Percentiles rank a stretch among this genome's conserved stretches.
phyloP scores from a whole-genome alignment of 2,113 vertebrate species.

The Corvus moneduloides region DNA sequence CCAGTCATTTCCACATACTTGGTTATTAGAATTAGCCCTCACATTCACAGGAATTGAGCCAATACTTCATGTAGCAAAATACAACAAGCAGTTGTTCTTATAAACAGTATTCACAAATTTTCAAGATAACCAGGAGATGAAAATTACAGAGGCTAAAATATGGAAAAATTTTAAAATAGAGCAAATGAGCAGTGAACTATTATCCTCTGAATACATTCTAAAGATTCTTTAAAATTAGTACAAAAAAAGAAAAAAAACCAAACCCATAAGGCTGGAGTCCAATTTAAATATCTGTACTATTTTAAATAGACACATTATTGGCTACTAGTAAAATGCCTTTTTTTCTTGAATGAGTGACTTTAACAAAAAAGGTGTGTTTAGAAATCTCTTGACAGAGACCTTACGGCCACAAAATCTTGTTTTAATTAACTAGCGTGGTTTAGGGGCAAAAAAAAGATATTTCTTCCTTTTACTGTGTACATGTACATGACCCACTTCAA shows the following conservation, averaged over 20 bases:
- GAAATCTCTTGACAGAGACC: neutral
- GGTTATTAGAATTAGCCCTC: neutral
- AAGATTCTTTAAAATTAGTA: neutral
- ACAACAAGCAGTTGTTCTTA: neutral
- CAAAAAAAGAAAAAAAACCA: neutral
- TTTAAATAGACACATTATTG: neutral
- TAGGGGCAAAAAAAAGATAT: accelerated
- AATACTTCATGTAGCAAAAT: neutral
- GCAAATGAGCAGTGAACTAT: neutral
- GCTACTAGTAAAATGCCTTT: neutral
- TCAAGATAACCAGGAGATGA: neutral
- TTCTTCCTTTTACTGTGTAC: neutral
- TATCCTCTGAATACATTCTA: neutral
- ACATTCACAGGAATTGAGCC: neutral
- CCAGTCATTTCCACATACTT: neutral
- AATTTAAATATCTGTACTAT: neutral
- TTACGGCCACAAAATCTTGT: neutral
- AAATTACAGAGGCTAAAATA: neutral
- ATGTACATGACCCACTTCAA: neutral
- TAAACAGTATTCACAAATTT: neutral
- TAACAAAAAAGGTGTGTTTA: neutral
- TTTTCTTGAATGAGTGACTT: neutral
- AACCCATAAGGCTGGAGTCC: neutral
- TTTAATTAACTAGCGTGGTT: neutral
- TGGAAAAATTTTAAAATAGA: neutral